A percentile compares a stretch with the other conserved stretches of the same genome.
Conservation (phyloP, 2,113 vertebrate genomes). For the Lepisosteus osseus region DNA sequence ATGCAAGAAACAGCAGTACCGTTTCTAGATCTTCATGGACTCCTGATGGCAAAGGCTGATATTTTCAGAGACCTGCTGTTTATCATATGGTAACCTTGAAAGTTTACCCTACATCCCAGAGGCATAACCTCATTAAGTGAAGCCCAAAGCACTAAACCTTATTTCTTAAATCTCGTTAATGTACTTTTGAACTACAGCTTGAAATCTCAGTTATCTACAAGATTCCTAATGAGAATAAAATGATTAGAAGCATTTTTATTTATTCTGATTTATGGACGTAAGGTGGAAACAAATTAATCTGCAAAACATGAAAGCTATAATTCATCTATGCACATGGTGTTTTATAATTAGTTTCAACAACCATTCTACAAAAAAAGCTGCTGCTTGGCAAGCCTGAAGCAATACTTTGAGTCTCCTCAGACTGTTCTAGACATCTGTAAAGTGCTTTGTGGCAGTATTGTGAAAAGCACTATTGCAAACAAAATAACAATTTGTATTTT, state of each 20-base stretch:
- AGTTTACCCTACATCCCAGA: background rate
- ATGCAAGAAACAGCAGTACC: too few relatives aligned
- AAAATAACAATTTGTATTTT: too few relatives aligned
- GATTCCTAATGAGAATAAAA: slow-evolving; percentile 64
- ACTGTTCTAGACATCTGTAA: too few relatives aligned
- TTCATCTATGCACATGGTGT: too few relatives aligned
- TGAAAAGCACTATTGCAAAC: too few relatives aligned
- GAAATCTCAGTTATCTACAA: slow-evolving; percentile 58
- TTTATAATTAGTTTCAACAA: too few relatives aligned
- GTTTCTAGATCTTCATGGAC: slow-evolving; percentile 28
- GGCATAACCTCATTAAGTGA: slow-evolving; percentile 60
- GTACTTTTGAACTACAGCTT: slow-evolving; percentile 58
- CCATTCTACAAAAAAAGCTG: too few relatives aligned
- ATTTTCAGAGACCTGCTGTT: background rate
- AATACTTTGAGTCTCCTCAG: too few relatives aligned
- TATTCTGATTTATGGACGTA: slow-evolving; percentile 55
- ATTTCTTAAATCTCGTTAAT: slow-evolving; percentile 66
- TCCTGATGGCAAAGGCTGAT: background rate
- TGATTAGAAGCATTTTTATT: slow-evolving; percentile 63
- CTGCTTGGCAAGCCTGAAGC: too few relatives aligned
- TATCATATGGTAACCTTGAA: slow-evolving; percentile 3
- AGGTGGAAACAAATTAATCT: slow-evolving; percentile 42
- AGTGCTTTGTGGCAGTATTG: too few relatives aligned
- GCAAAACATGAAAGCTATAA: too few relatives aligned
- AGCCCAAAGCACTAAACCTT: slow-evolving; percentile 53